Base-by-base conservation (phyloP, 1,140 invertebrate species). In the Diabrotica virgifera region DNA sequence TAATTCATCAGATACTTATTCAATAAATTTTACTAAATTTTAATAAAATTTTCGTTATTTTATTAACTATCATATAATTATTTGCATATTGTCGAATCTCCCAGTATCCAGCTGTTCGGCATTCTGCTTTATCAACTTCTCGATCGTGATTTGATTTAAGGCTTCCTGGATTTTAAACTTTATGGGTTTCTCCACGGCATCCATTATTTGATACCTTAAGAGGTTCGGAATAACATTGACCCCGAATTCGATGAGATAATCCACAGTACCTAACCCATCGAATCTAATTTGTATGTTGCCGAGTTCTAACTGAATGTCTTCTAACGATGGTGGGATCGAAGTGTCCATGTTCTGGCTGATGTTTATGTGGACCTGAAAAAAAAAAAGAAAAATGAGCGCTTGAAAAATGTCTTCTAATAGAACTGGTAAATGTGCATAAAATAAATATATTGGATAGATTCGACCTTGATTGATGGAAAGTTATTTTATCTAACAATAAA, bases 181-280 rank as follows among this genome's bases (percentile, higher is more conserved):
- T 4, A 92, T 78, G 0, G 90, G 90, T 58, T 85, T 85, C 78
- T 93, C 90, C 7, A 92, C 75, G 5, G 90, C 90, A 73, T 92
- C 89, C 84, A 92, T 89, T 67, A 94, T 92, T 80, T 93, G 90
- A 79, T 91, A 90, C 65, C 92, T 82, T 59, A 94, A 80, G 52
- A 93, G 78, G 82, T 94, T 94, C 3, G 92, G 91, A 52, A 93
- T 68, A 65, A 93, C 81, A 76, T 94, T 94, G 0, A 93, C 81
- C 2, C 80, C 83, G 62, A 90, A 87, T 80, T 94, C 92, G 52
- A 92, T 80, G 5, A 90, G 69, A 75, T 93, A 94, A 78, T 94
- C 91, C n/a, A 91, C 52, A 0, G 90, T 92, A 38, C 91, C 91
- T 0, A 90, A 88, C 5, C 92, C 92, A 68, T 92, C 82, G 71